A percentile compares a stretch with the other conserved stretches of the same genome.
phyloP scores from a whole-genome alignment of 2,797 vertebrate species.

The Nannoperca obscura region DNA sequence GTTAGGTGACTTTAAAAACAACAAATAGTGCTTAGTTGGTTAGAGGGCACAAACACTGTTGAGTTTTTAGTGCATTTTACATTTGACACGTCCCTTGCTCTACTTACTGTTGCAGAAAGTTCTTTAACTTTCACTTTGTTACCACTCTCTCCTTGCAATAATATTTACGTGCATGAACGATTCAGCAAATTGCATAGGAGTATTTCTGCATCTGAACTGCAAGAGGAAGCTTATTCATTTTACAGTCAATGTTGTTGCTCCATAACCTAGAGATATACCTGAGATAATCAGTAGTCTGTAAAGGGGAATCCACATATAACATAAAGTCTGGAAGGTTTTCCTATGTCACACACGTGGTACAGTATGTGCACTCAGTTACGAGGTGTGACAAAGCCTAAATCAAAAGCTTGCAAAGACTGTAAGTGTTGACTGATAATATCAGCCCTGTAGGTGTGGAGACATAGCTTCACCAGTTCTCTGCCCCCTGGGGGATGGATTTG shows the following conservation, averaged over 20 bases:
- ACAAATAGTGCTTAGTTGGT: slow-evolving; percentile 26
- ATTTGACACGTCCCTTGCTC: background rate
- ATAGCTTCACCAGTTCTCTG: slow-evolving; percentile 29
- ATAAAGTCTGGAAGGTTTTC: background rate
- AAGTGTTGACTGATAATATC: slow-evolving; percentile 53
- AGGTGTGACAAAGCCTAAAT: slow-evolving; percentile 23
- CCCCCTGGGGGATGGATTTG: slow-evolving; percentile 40
- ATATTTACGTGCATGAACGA: slow-evolving; percentile 25
- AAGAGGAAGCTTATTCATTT: slow-evolving; percentile 34
- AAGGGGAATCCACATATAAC: background rate
- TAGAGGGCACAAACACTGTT: background rate
- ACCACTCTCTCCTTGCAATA: slow-evolving; percentile 43
- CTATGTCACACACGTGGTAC: background rate
- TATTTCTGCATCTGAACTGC: slow-evolving; percentile 33
- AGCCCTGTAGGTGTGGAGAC: slow-evolving; percentile 30
- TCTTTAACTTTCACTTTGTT: slow-evolving; percentile 43
- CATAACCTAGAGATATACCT: background rate
- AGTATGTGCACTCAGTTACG: background rate
- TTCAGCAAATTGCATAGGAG: slow-evolving; percentile 41
- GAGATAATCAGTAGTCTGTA: background rate
- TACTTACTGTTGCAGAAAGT: slow-evolving; percentile 16
- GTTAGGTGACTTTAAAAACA: slow-evolving; percentile 43
- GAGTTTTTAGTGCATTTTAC: slow-evolving; percentile 14
- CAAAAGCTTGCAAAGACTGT: background rate
- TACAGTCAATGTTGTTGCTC: slow-evolving; percentile 8